These are phyloP conservation scores for Leptocoma aspasia DNA, from an alignment of 2,113 vertebrate genomes.

Conservation along the genomic window DNA sequence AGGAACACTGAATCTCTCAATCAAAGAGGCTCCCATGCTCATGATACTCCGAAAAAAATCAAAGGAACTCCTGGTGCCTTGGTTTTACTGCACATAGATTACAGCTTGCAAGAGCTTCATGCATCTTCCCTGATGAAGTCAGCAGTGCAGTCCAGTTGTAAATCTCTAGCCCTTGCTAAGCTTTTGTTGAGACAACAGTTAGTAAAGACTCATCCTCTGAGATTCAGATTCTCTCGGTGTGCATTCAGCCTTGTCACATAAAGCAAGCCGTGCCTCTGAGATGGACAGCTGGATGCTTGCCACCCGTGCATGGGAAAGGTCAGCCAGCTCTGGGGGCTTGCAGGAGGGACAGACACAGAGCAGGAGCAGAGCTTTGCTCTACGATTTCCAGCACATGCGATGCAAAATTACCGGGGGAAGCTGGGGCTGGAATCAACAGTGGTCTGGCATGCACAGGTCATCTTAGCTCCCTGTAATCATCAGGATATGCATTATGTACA, in stretches of 20 bases:
- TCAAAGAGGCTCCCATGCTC: neutral
- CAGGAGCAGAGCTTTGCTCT: neutral
- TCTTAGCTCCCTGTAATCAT: neutral
- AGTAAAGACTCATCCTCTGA: neutral
- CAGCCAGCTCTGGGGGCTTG: neutral
- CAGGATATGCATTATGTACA: neutral
- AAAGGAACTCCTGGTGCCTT: neutral
- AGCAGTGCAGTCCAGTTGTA: neutral
- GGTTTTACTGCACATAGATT: neutral
- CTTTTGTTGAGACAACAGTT: neutral
- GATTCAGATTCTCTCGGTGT: neutral
- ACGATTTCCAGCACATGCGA: rapidly evolving
- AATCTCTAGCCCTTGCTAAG: neutral
- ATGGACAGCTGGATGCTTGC: neutral
- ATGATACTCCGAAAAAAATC: neutral
- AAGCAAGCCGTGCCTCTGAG: neutral
- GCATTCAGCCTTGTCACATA: neutral
- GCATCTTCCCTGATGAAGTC: neutral
- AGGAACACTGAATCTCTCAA: neutral
- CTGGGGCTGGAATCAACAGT: neutral
- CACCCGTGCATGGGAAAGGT: neutral
- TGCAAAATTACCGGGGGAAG: neutral
- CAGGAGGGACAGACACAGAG: neutral
- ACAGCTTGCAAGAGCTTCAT: neutral
- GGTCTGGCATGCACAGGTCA: rapidly evolving